Evolutionary conservation across 2,888 invertebrate species (phyloP).

Genomic region (Nomada ruficornis): DNA sequence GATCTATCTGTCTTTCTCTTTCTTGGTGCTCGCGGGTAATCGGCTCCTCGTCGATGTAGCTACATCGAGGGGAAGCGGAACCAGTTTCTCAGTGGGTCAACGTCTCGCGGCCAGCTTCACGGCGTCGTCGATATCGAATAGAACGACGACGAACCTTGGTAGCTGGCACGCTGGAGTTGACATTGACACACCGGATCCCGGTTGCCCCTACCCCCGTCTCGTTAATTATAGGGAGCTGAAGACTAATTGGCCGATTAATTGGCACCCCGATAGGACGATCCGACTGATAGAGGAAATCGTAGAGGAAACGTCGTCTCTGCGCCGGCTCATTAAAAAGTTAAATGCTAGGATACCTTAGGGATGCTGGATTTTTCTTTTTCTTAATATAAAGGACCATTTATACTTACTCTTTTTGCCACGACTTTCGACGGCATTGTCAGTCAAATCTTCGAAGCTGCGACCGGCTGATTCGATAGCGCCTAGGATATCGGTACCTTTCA

Average conservation of each 20-base stretch:
- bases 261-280: not conserved
- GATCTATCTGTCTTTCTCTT: constrained; percentile 52
- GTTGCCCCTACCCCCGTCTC: constrained; percentile 30
- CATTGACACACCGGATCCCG: constrained; percentile 42
- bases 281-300: not conserved
- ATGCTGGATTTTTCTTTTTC: no score
- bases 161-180: constrained; percentile 43
- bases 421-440: constrained; percentile 87
- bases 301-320: not conserved
- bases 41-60: constrained; percentile 52
- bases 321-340: not conserved
- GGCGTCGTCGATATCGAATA: constrained; percentile 50
- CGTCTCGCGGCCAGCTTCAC: constrained; percentile 76
- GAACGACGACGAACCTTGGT: constrained; percentile 28
- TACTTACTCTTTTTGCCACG: constrained; percentile 92
- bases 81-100: constrained; percentile 84
- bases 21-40: constrained; percentile 22
- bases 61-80: constrained; percentile 81
- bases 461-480: constrained; percentile 92
- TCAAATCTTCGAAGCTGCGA: constrained; percentile 89
- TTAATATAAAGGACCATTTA: not conserved
- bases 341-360: no score
- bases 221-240: constrained; percentile 32
- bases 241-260: constrained; percentile 19
- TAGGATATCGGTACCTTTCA: constrained; percentile 93